These are phyloP conservation scores for Macrosiphum euphorbiae DNA, from an alignment of 2,888 invertebrate species.

Conservation along the genomic window DNA sequence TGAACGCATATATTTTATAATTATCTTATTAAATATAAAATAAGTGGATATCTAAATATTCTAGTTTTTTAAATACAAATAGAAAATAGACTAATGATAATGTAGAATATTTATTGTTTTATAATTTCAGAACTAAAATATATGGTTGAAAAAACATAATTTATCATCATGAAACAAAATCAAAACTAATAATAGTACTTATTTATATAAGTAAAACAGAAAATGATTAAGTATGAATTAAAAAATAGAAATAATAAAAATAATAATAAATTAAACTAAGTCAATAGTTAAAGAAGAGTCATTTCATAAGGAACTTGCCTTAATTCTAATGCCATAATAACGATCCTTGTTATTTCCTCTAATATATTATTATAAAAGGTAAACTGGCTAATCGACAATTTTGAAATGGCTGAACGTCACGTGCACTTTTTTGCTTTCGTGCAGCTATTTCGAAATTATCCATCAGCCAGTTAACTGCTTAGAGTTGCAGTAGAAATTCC, in stretches of 20 bases:
- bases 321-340: conserved; percentile 99
- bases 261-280: conserved; percentile 20
- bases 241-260: conserved; percentile 22
- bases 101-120: neutral
- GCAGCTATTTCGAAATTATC: conserved; percentile 99
- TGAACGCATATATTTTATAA: neutral
- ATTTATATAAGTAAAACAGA: neutral
- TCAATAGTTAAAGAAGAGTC: no score
- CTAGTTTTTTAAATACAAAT: neutral
- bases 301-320: conserved; percentile 84
- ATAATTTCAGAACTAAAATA: neutral
- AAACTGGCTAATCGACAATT: no score
- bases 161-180: neutral
- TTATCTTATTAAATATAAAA: neutral
- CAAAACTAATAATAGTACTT: neutral
- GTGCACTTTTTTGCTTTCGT: no score
- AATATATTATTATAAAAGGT: no score
- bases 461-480: conserved; percentile 89
- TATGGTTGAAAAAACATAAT: neutral
- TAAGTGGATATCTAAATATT: neutral
- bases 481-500: conserved; percentile 93
- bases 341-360: conserved; percentile 99
- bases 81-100: neutral
- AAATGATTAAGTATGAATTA: neutral
- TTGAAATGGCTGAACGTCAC: no score